Percentiles rank a stretch among this genome's conserved stretches.
Conservation (phyloP, 2,797 vertebrate species). For the Pangasius krempfi region DNA sequence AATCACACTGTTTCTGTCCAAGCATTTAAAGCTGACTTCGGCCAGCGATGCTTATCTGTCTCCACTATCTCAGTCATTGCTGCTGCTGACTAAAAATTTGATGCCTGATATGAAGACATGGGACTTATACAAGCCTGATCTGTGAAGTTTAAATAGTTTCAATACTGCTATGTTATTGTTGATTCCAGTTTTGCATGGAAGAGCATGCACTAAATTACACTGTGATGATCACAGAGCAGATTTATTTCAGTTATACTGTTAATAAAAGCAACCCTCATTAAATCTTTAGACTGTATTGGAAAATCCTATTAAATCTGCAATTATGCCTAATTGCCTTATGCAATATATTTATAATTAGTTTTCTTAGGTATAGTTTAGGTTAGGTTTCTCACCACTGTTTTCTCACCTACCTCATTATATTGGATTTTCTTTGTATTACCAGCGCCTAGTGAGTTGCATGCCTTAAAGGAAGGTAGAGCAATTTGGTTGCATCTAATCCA, state of each 20-base stretch:
- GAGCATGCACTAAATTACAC: background rate
- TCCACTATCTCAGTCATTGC: background rate
- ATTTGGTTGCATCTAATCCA: background rate
- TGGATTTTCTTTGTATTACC: background rate
- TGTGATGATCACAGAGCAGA: background rate
- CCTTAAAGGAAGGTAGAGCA: background rate
- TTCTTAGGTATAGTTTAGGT: background rate
- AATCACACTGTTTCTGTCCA: background rate
- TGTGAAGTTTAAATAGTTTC: background rate
- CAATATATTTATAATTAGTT: background rate
- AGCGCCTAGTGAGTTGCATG: background rate
- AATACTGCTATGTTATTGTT: background rate
- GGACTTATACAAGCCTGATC: background rate
- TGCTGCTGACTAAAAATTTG: background rate
- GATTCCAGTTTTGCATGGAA: background rate
- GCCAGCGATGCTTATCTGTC: background rate
- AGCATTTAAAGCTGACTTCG: background rate
- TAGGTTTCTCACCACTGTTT: background rate
- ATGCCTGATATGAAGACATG: background rate
- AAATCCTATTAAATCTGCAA: background rate
- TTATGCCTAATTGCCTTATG: background rate
- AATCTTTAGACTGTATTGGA: background rate
- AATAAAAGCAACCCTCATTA: background rate
- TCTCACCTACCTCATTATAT: background rate
- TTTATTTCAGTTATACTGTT: background rate